These are phyloP conservation scores for Drosophila algonquin DNA, from an alignment of 2,888 invertebrate species.

Conservation along the genomic window DNA sequence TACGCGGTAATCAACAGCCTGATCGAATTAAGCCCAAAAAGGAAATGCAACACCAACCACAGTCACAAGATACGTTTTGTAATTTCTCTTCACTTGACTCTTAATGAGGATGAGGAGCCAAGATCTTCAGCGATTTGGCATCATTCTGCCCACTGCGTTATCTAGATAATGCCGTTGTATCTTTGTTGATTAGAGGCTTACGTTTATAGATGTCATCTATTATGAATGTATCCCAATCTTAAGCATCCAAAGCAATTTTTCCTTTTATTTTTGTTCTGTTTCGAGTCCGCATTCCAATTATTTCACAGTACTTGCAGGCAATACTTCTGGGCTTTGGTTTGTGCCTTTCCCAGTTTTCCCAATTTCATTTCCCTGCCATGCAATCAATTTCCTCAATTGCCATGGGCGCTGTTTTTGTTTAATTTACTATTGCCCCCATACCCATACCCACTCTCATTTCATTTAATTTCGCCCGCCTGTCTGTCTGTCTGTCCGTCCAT, in stretches of 20 bases:
- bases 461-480: slow-evolving; percentile 31
- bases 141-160: neutral
- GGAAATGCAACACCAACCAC: slow-evolving; percentile 29
- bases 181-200: too few species aligned
- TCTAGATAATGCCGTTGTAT: neutral
- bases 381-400: slow-evolving; percentile 30
- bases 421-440: slow-evolving; percentile 38
- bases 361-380: slow-evolving; percentile 8
- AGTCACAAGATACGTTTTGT: slow-evolving; percentile 8
- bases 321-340: neutral
- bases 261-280: too few species aligned
- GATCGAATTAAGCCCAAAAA: slow-evolving; percentile 37
- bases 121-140: slow-evolving; percentile 3
- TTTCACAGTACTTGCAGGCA: neutral
- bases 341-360: neutral
- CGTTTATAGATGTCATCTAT: too few species aligned
- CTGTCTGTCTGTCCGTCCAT: neutral
- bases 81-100: too few species aligned
- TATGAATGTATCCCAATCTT: too few species aligned
- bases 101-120: slow-evolving; percentile 8
- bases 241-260: too few species aligned
- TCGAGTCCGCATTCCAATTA: neutral
- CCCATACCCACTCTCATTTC: slow-evolving; percentile 33
- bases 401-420: slow-evolving; percentile 33
- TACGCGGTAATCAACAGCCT: slow-evolving; percentile 19